Conservation (phyloP, 2,888 invertebrate genomes). For the Galerucella nymphaeae region DNA sequence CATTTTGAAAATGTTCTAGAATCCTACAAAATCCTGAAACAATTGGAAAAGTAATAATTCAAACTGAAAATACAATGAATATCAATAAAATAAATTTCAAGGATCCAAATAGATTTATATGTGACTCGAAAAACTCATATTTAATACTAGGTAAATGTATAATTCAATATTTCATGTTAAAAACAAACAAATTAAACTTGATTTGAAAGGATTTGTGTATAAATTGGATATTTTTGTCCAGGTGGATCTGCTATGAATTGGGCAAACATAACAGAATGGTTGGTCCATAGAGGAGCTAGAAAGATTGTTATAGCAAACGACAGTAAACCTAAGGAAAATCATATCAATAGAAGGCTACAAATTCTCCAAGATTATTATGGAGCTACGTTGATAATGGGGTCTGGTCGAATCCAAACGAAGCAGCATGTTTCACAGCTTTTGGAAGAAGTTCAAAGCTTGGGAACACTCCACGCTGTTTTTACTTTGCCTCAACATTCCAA, state of each 20-base stretch:
- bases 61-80: conserved; percentile 54
- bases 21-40: conserved; percentile 53
- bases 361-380: conserved; percentile 58
- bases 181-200: background rate
- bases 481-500: conserved; percentile 55
- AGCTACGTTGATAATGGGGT: conserved; percentile 57
- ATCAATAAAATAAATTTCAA: conserved; percentile 59
- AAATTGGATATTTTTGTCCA: conserved; percentile 29
- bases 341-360: conserved; percentile 57
- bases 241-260: conserved; percentile 60
- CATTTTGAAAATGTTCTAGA: conserved; percentile 45
- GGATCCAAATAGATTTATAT: conserved; percentile 59
- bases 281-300: conserved; percentile 84
- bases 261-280: conserved; percentile 79
- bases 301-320: conserved; percentile 85
- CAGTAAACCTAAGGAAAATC: conserved; percentile 80
- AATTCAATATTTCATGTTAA: too few relatives aligned
- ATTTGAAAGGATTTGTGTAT: background rate
- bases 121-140: conserved; percentile 58
- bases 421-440: conserved; percentile 54
- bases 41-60: conserved; percentile 60
- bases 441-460: conserved; percentile 54
- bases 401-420: conserved; percentile 56
- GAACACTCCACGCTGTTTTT: conserved; percentile 59
- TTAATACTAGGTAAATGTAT: conserved; percentile 58